phyloP scores from a whole-genome alignment of 1,140 invertebrate species.

The Prorops nasuta region DNA sequence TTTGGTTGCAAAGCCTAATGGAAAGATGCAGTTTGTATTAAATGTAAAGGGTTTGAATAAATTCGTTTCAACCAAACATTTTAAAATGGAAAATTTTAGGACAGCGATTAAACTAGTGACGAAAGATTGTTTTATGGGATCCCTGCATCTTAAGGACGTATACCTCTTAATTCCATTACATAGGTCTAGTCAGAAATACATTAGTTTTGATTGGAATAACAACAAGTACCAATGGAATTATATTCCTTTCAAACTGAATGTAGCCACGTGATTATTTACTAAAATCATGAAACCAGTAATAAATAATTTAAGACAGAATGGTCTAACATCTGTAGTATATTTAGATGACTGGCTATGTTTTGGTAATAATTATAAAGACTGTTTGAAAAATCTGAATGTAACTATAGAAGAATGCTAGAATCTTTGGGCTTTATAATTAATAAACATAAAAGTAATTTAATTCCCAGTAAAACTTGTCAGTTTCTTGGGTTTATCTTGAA shows the following conservation, averaged over 20 bases:
- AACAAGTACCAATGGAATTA: constrained; percentile 21
- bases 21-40: not conserved
- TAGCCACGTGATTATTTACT: constrained; percentile 32
- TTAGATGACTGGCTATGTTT: constrained; percentile 33
- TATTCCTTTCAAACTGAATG: constrained; percentile 32
- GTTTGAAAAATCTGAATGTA: constrained; percentile 5
- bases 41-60: not conserved
- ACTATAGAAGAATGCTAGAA: constrained; percentile 13
- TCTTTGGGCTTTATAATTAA: constrained; percentile 28
- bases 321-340: constrained; percentile 27
- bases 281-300: constrained; percentile 31
- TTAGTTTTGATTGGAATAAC: constrained; percentile 16
- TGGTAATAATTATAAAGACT: constrained; percentile 11
- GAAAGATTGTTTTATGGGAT: not conserved
- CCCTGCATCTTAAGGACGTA: not conserved
- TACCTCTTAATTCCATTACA: not conserved
- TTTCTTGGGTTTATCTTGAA: constrained; percentile 28
- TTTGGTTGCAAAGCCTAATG: not conserved
- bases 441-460: constrained; percentile 21
- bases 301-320: constrained; percentile 13
- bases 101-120: not conserved
- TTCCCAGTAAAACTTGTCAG: constrained; percentile 15
- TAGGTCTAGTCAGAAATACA: constrained; percentile 3
- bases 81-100: constrained; percentile 1
- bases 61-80: not conserved